These are phyloP conservation scores for Otus sunia DNA, from an alignment of 2,113 vertebrate species.

Conservation along the genomic window DNA sequence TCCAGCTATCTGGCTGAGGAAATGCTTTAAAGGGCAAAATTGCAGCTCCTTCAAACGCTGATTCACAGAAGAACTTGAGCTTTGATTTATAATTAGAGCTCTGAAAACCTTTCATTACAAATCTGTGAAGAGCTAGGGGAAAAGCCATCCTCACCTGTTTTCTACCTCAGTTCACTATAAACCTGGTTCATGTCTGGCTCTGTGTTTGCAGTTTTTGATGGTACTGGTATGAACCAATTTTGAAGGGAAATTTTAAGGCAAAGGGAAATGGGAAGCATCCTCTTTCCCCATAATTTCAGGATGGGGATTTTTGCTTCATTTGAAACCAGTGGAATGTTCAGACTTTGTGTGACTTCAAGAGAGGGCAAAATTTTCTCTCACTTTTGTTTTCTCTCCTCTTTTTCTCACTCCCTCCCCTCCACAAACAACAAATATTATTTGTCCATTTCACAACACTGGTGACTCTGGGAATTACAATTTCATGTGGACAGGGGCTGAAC, in stretches of 20 bases:
- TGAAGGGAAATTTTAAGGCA: background rate
- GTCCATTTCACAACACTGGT: background rate
- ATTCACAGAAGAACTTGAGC: constrained; percentile 25
- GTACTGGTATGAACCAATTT: background rate
- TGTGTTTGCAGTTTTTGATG: background rate
- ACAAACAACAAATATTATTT: background rate
- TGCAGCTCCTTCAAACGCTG: constrained; percentile 25
- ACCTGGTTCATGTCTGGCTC: background rate
- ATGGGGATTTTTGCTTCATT: background rate
- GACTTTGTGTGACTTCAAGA: background rate
- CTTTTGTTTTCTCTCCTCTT: background rate
- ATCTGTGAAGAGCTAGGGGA: background rate
- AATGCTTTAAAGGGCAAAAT: constrained; percentile 31
- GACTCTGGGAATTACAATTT: background rate
- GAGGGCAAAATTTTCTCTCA: background rate
- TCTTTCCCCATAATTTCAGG: background rate
- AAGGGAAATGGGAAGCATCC: background rate
- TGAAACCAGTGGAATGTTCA: background rate
- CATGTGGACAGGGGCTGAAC: rapidly evolving
- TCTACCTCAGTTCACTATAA: background rate
- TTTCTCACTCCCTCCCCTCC: background rate
- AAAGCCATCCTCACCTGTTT: constrained; percentile 31
- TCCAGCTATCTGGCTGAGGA: background rate
- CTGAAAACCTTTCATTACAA: constrained; percentile 22
- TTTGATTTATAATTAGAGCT: constrained; percentile 60